Conservation (phyloP, 1,140 invertebrate species). For the Cephus cinctus region DNA sequence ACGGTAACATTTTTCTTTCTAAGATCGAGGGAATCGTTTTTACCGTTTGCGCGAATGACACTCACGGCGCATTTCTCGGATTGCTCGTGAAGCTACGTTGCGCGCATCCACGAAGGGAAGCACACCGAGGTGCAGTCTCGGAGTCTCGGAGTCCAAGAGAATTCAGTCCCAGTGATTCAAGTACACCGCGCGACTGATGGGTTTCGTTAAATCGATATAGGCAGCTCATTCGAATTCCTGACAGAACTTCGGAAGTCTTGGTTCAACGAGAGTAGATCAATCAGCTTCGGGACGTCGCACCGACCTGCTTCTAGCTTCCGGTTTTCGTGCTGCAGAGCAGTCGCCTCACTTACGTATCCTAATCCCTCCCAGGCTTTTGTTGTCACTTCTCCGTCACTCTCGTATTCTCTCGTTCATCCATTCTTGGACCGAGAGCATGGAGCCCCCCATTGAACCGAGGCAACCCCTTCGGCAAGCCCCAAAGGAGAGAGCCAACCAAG, state of each 20-base stretch:
- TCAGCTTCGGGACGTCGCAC: neutral
- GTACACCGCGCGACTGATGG: too few relatives aligned
- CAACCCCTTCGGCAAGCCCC: conserved; percentile 36
- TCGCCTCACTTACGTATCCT: conserved; percentile 32
- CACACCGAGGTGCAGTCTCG: too few relatives aligned
- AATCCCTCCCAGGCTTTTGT: conserved; percentile 42
- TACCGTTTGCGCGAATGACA: too few relatives aligned
- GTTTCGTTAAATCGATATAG: too few relatives aligned
- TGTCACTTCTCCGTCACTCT: conserved; percentile 29
- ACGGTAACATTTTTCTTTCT: too few relatives aligned
- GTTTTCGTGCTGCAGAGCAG: conserved; percentile 25
- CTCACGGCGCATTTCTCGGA: too few relatives aligned
- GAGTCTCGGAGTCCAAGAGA: too few relatives aligned
- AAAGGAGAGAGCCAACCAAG: conserved; percentile 37
- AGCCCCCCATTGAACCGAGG: conserved; percentile 23
- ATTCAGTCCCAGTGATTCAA: too few relatives aligned
- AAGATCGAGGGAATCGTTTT: too few relatives aligned
- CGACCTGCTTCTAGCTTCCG: conserved; percentile 18
- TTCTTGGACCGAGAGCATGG: neutral
- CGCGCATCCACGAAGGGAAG: too few relatives aligned
- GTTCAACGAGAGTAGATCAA: neutral
- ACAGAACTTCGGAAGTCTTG: neutral
- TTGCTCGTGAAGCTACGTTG: too few relatives aligned
- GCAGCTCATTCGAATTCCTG: too few relatives aligned
- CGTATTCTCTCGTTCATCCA: neutral